A percentile compares a stretch with the other conserved stretches of the same genome.
Conservation (phyloP, 2,113 vertebrate genomes). For the Cyanoliseus patagonus region DNA sequence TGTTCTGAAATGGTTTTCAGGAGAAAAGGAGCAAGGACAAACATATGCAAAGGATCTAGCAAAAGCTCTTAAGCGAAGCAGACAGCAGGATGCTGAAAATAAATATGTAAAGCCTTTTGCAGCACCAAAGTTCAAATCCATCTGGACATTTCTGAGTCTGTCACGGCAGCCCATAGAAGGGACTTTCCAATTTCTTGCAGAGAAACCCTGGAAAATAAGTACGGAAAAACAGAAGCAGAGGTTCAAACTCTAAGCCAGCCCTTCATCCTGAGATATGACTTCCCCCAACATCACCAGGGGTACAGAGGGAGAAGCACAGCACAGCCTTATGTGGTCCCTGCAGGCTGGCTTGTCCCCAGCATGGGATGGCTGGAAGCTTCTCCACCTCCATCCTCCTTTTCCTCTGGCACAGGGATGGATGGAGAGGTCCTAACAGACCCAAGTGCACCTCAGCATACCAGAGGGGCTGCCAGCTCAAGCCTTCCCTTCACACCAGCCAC, state of each 20-base stretch:
- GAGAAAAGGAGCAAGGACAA: not conserved
- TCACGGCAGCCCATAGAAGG: not conserved
- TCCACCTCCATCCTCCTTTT: not conserved
- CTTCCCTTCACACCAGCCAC: not conserved
- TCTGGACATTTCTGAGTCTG: not conserved
- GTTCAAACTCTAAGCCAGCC: not conserved
- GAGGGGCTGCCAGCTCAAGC: not conserved
- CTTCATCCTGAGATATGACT: not conserved
- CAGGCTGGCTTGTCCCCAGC: not conserved
- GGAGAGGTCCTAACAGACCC: fast-evolving
- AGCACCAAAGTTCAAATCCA: constrained; percentile 13
- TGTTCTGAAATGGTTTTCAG: not conserved
- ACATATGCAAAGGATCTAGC: not conserved
- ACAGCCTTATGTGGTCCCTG: fast-evolving
- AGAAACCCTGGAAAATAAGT: not conserved
- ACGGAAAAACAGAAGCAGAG: not conserved
- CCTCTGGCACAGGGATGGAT: not conserved
- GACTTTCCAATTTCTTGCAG: not conserved
- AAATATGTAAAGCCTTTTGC: not conserved
- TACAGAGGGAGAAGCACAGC: fast-evolving
- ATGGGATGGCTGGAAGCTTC: fast-evolving
- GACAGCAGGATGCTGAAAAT: constrained; percentile 18
- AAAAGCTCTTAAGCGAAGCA: constrained; percentile 24
- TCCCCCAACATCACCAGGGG: not conserved
- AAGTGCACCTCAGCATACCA: not conserved